A percentile compares a stretch with the other conserved stretches of the same genome.
phyloP scores from a whole-genome alignment of 2,888 invertebrate species.

The Macaria liturata region DNA sequence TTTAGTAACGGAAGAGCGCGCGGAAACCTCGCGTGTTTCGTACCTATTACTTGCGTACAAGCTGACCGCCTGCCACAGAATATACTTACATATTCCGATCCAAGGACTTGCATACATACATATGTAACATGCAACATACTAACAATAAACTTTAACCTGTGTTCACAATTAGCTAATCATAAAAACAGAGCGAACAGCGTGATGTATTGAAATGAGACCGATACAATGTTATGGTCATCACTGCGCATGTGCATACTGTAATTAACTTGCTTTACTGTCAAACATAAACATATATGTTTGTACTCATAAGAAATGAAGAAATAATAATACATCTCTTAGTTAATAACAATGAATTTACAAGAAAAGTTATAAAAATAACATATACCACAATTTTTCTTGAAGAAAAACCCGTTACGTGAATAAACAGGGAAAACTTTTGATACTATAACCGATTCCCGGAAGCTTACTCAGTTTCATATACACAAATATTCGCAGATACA shows the following conservation, averaged over 20 bases:
- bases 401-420: slow-evolving; percentile 18
- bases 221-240: too few relatives aligned
- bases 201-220: too few relatives aligned
- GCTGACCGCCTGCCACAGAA: too few relatives aligned
- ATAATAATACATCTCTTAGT: not conserved
- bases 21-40: slow-evolving; percentile 19
- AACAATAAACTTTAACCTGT: too few relatives aligned
- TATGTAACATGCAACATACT: too few relatives aligned
- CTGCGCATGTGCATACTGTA: too few relatives aligned
- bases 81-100: too few relatives aligned
- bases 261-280: too few relatives aligned
- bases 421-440: slow-evolving; percentile 10
- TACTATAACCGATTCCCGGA: slow-evolving; percentile 12
- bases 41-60: not conserved
- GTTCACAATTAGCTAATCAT: too few relatives aligned
- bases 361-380: slow-evolving; percentile 7
- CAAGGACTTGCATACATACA: too few relatives aligned
- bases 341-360: slow-evolving; percentile 15
- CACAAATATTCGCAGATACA: slow-evolving; percentile 5
- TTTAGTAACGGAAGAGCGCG: slow-evolving; percentile 17
- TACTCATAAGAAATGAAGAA: not conserved
- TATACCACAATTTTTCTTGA: slow-evolving; percentile 12
- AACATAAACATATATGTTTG: too few relatives aligned
- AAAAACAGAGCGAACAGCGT: too few relatives aligned
- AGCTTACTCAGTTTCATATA: slow-evolving; percentile 11